Evolutionary conservation across 1,140 invertebrate genomes (phyloP), one percentile per base, ranked within the genome.

Genomic region (Atta colombica): DNA sequence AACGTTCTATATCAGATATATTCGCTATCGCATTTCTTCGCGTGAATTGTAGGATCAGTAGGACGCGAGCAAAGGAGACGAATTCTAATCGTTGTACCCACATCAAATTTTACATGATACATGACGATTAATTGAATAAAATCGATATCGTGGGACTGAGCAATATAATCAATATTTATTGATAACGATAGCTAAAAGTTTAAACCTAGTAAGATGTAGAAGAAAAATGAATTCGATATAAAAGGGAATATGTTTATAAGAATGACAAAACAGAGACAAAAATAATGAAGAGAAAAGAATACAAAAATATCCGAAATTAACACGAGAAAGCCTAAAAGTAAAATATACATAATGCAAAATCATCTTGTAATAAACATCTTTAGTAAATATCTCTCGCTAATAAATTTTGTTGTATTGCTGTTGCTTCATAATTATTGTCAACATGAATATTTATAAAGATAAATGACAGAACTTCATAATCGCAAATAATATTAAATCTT

Each of bases 21-120:
- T 85, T 69, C 66, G 39, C 28, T 71, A 58, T 60, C 77, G 55
- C 78, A 85, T 89, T 61, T 77, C 49, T 25, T 60, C 63, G 14
- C 58, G 71, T 61, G 35, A 39, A 80, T 77, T 89, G 63, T n/a
- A n/a, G n/a, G n/a, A n/a, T n/a, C 69, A 77, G 74, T 55, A 74
- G 86, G 63, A 55, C 58, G 58, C 60, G 60, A 87, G 82, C 55
- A 87, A 82, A 72, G 21, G 71, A 74, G 60, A 89, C 58, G 65
- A 87, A 89, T 90, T 81, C 66, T 39, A 28, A 25, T n/a, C 61
- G 51, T 63, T 89, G 35, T 77, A 68, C 84, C 87, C 51, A 90
- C 71, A 51, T 58, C 28, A 82, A 88, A 66, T 85, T 89, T 65
- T 55, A 25, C 18, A 7, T 31, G 16, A 16, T 35, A 58, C 74